Evolutionary conservation across 2,113 vertebrate species (phyloP).

Genomic region (Cacatua alba): DNA sequence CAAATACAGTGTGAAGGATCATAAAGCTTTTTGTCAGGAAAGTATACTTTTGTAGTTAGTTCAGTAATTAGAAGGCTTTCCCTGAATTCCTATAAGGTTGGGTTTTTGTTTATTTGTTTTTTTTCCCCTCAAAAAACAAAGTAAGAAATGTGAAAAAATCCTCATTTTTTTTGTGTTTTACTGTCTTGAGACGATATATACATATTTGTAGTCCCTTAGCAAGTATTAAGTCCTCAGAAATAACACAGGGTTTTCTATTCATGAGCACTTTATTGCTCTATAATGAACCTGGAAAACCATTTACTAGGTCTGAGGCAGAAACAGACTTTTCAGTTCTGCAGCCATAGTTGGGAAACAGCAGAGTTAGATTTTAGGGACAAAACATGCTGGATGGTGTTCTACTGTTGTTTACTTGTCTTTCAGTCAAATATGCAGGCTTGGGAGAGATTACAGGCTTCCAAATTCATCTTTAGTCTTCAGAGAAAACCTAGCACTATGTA

Average conservation of each 20-base stretch:
- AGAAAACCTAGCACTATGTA: neutral
- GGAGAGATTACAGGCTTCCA: neutral
- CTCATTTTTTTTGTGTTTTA: neutral
- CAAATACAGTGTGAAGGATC: neutral
- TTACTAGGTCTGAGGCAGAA: neutral
- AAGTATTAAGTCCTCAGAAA: neutral
- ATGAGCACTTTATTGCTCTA: accelerated
- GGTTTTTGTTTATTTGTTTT: neutral
- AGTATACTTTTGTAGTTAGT: neutral
- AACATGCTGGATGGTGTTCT: neutral
- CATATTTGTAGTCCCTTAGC: neutral
- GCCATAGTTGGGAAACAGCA: neutral
- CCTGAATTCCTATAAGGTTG: neutral
- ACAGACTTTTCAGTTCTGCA: neutral
- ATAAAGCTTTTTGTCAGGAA: neutral
- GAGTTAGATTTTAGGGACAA: neutral
- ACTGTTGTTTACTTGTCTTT: neutral
- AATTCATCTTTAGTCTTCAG: neutral
- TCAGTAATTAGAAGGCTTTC: neutral
- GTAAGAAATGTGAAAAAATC: neutral
- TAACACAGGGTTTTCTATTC: neutral
- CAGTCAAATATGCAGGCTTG: neutral
- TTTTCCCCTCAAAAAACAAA: neutral
- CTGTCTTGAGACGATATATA: neutral
- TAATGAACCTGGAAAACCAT: neutral